Conservation (phyloP, 2,888 invertebrate genomes). For the Cataglyphis altisquamis region DNA sequence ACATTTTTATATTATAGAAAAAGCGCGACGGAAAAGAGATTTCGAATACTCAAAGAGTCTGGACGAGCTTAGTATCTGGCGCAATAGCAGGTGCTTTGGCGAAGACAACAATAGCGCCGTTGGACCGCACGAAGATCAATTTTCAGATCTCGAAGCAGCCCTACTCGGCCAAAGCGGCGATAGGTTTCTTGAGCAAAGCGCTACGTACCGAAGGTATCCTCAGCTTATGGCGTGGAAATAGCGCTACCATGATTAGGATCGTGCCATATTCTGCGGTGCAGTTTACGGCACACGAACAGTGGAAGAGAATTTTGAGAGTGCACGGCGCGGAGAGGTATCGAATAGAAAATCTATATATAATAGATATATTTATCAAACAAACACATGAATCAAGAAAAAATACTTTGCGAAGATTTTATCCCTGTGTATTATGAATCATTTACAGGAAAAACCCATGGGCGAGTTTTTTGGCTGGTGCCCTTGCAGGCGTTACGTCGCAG, state of each 20-base stretch:
- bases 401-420: neutral
- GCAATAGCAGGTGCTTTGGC: slow-evolving; percentile 98
- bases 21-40: slow-evolving; percentile 67
- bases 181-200: slow-evolving; percentile 90
- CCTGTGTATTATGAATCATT: neutral
- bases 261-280: slow-evolving; percentile 99
- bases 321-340: slow-evolving; percentile 88
- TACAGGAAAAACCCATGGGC: slow-evolving; percentile 77
- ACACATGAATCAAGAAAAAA: slow-evolving; percentile 6
- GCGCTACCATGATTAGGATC: slow-evolving; percentile 99
- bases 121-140: slow-evolving; percentile 99
- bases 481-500: slow-evolving; percentile 98
- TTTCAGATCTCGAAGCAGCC: slow-evolving; percentile 95
- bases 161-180: slow-evolving; percentile 91
- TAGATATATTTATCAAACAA: neutral
- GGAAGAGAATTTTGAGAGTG: slow-evolving; percentile 93
- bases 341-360: neutral
- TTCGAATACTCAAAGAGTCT: slow-evolving; percentile 88
- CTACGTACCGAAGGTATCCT: slow-evolving; percentile 92
- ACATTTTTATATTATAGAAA: slow-evolving; percentile 50
- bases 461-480: slow-evolving; percentile 95
- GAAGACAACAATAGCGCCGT: slow-evolving; percentile 98
- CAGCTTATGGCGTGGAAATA: slow-evolving; percentile 98
- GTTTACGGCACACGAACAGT: slow-evolving; percentile 99
- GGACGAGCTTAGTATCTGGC: slow-evolving; percentile 95